phyloP scores from a whole-genome alignment of 2,888 invertebrate genomes.

The Plebejus anna region DNA sequence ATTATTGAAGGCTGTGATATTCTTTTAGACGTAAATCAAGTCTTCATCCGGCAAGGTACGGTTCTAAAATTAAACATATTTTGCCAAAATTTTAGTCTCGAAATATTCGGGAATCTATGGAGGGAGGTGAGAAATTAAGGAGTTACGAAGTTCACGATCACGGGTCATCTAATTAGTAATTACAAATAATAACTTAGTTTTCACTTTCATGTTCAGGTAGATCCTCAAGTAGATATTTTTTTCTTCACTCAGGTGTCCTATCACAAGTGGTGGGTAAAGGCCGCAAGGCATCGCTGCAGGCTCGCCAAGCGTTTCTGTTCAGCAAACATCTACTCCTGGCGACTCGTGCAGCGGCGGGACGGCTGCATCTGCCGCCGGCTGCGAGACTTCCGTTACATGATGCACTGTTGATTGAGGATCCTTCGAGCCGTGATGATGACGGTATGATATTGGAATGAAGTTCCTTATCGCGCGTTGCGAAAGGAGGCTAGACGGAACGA shows the following conservation, averaged over 20 bases:
- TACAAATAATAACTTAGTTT: no score
- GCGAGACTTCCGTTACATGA: slow-evolving; percentile 92
- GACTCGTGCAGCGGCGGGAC: slow-evolving; percentile 89
- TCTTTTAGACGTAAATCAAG: slow-evolving; percentile 94
- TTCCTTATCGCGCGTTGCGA: no score
- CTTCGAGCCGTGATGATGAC: slow-evolving; percentile 84
- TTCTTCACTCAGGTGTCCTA: slow-evolving; percentile 80
- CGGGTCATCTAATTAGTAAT: no score
- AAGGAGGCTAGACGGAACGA: no score
- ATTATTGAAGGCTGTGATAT: slow-evolving; percentile 97
- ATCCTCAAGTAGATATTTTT: background rate
- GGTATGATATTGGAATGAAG: slow-evolving; percentile 56
- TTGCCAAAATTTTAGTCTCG: no score
- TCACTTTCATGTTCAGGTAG: no score
- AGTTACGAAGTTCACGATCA: no score
- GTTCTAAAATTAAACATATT: background rate
- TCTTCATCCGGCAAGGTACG: slow-evolving; percentile 92
- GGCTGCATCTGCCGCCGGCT: slow-evolving; percentile 91
- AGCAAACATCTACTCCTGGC: slow-evolving; percentile 93
- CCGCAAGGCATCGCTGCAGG: slow-evolving; percentile 63
- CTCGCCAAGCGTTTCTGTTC: slow-evolving; percentile 92
- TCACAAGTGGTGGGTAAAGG: slow-evolving; percentile 85
- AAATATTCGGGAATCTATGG: no score
- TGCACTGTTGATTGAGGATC: slow-evolving; percentile 92
- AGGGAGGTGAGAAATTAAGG: no score